These are phyloP conservation scores for Acronicta leporina DNA, from an alignment of 2,888 invertebrate genomes.

Conservation along the genomic window DNA sequence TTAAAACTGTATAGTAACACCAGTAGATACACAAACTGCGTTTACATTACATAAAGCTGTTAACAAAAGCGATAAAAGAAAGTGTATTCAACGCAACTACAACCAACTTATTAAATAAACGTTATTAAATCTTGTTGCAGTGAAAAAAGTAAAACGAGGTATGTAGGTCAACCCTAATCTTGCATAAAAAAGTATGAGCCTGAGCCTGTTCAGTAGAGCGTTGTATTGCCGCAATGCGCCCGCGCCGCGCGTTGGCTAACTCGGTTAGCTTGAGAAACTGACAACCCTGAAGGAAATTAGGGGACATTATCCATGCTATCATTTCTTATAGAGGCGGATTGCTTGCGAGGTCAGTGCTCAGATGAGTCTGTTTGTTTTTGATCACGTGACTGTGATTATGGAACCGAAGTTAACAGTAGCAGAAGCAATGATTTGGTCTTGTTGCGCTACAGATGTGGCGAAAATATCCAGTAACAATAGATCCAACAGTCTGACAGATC, in stretches of 20 bases:
- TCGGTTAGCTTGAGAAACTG: slow-evolving; percentile 60
- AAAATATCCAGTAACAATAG: neutral
- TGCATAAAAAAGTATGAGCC: slow-evolving; percentile 66
- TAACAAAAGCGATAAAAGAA: slow-evolving; percentile 4
- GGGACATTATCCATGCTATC: slow-evolving; percentile 58
- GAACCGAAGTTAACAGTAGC: neutral
- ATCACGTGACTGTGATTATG: slow-evolving; percentile 1
- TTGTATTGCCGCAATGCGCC: slow-evolving; percentile 55
- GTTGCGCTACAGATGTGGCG: neutral
- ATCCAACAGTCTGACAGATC: no score
- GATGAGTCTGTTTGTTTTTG: slow-evolving; percentile 17
- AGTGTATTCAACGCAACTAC: neutral
- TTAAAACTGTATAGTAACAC: no score
- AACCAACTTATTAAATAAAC: slow-evolving; percentile 27
- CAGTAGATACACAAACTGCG: slow-evolving; percentile 1
- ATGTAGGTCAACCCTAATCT: slow-evolving; percentile 72
- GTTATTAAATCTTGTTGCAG: slow-evolving; percentile 39
- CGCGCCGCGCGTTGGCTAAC: slow-evolving; percentile 59
- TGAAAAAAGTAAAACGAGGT: slow-evolving; percentile 54
- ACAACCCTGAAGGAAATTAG: slow-evolving; percentile 65
- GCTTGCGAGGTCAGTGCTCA: slow-evolving; percentile 35
- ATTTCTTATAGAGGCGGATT: slow-evolving; percentile 46
- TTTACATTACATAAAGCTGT: neutral
- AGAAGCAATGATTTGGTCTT: neutral
- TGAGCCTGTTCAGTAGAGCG: slow-evolving; percentile 64